Evolutionary conservation across 2,113 vertebrate genomes (phyloP), one percentile per base, ranked within the genome.

Genomic region (Chloebia gouldiae): DNA sequence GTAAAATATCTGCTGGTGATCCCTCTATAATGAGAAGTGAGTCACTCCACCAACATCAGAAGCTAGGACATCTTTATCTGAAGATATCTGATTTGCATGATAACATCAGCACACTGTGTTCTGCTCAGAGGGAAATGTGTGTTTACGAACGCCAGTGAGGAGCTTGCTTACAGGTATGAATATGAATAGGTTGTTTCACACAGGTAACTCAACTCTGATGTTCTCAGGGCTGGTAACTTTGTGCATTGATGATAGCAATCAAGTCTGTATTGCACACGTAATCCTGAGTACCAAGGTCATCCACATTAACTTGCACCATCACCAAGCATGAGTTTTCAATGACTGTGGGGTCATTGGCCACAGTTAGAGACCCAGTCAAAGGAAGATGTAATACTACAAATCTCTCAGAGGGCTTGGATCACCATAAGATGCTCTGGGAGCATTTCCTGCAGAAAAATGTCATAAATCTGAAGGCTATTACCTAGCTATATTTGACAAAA

Each of bases 141-240:
- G 89, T 89, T 95, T 95, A 90, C 91, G 88, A 88, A 90, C 60
- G 83, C 35, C 7, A 7, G 23, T 64, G 56, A 91, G 71, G 60
- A 94, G 39, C 64, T 83, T 2, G 1, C 47, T 93, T 54, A 85
- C 65, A 65, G 72, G 49, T 92, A n/a, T 94, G 73, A 95, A 94
- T 96, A 95, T 57, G 51, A 79, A 93, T 51, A 65, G 25, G n/a
- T 23, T 90, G n/a, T 84, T 87, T 49, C 35, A 64, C 0, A 2
- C 81, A 92, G 81, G 93, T 96, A 95, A 96, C 44, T 93, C 57
- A 91, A 37, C 30, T 56, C 88, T 77, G 72, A 73, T 89, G 81
- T 81, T 95, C 73, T 92, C 40, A 76, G 68, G 53, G 45, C n/a
- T 76, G 59, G 80, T 97, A 95, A 90, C 92, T 81, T 61, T 93